Conservation (phyloP, 1,140 invertebrate genomes). For the Babylonia areolata region DNA sequence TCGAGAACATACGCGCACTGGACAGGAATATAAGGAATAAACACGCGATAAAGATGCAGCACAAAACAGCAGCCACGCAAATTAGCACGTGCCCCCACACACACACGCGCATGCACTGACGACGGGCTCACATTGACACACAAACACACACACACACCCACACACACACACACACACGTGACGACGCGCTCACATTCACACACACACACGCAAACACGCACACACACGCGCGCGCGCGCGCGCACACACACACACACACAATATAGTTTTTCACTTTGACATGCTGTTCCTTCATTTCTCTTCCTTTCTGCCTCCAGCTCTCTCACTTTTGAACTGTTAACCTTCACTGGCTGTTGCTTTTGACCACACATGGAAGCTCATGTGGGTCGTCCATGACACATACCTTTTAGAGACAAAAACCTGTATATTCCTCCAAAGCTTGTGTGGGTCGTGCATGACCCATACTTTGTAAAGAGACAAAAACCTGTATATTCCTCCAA, state of each 20-base stretch:
- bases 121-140: background rate
- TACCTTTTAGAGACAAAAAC: no score
- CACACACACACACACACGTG: background rate
- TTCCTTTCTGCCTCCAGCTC: background rate
- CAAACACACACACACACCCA: background rate
- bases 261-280: no score
- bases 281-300: no score
- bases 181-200: background rate
- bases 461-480: no score
- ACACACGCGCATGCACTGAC: background rate
- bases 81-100: background rate
- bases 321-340: background rate
- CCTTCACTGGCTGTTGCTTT: background rate
- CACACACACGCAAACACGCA: background rate
- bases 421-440: background rate
- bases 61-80: background rate
- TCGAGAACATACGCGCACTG: no score
- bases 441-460: no score
- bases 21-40: no score
- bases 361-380: background rate
- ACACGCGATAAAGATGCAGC: background rate
- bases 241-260: background rate
- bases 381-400: no score
- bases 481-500: no score
- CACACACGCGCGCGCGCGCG: background rate